A percentile compares a stretch with the other conserved stretches of the same genome.
Evolutionary conservation across 2,113 vertebrate species (phyloP).

Genomic region (Acrocephalus arundinaceus): DNA sequence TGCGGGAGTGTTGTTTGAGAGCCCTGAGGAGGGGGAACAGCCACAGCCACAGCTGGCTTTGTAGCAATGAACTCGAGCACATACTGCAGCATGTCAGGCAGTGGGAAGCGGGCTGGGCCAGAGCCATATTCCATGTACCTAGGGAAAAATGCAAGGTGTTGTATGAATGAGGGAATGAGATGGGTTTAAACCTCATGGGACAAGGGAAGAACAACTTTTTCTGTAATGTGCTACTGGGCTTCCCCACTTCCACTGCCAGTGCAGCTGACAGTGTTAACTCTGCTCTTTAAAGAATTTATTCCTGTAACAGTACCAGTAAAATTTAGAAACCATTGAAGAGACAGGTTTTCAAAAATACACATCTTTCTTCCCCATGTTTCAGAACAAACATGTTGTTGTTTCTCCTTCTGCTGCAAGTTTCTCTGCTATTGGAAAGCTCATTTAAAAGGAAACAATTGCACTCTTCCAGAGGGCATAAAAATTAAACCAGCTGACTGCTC

Average conservation of each 20-base stretch:
- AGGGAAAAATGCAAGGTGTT: not conserved
- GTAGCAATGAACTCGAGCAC: constrained; percentile 90
- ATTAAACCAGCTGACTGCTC: not conserved
- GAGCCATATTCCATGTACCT: constrained; percentile 95
- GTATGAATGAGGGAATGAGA: not conserved
- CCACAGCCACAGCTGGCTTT: constrained; percentile 66
- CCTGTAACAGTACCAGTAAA: not conserved
- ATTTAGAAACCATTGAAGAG: not conserved
- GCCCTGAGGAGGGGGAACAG: constrained; percentile 48
- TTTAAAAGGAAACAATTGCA: not conserved
- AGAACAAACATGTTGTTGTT: not conserved
- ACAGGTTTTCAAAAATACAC: not conserved
- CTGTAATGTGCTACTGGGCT: not conserved
- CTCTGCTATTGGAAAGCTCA: not conserved
- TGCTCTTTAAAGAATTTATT: not conserved
- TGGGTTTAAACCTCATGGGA: not conserved
- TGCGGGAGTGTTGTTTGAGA: not conserved
- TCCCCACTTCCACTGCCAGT: not conserved
- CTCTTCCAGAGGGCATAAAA: not conserved
- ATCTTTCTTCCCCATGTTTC: not conserved
- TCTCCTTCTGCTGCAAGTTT: not conserved
- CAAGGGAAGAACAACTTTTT: not conserved
- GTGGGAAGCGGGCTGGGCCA: constrained; percentile 83
- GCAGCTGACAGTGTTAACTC: not conserved
- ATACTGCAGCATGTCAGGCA: constrained; percentile 93